Base-by-base conservation (phyloP, 2,113 vertebrate species). In the Myiozetetes cayanensis region DNA sequence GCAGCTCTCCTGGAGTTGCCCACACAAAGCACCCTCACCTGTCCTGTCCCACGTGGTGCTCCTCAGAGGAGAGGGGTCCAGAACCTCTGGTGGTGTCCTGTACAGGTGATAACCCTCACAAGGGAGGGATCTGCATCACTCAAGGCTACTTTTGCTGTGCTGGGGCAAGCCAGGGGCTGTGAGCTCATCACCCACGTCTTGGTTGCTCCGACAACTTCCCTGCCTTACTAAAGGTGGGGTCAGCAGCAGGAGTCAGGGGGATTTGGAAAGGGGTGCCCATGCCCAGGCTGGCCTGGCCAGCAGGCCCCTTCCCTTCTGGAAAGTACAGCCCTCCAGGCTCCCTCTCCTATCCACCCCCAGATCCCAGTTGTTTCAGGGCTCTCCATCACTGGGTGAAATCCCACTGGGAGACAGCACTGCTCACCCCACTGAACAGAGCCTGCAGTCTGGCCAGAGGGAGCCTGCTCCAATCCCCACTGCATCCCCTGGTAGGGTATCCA, bases 331-430 rank as follows among this genome's bases (percentile, higher is more conserved):
- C 44, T 85, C 41, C 61, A 62, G 61, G 17, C 14, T 66, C 55
- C 31, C 20, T 70, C 37, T 84, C 16, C 41, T 39, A 72, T 73
- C 25, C 17, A 43, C 14, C 33, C n/a, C 31, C 18, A 62, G 49
- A 50, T 8, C 25, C 10, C 58, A 68, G 39, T 6, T 46, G 30
- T 47, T 44, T 41, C 0, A 0, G 30, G 68, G 46, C 18, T 65
- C 58, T 89, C 33, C 31, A 49, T 27, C 56, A 17, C 35, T 10
- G 21, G 27, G 15, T 84, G 55, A 74, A 76, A 73, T 28, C 23
- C n/a, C 35, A 10, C 21, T 8, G 18, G 47, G 44, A 92, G 46
- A 46, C 88, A 74, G 80, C 39, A 28, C n/a, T 27, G 80, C 55
- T 84, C 56, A 53, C 28, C 53, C 72, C 47, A 44, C 13, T 20